A percentile compares a stretch with the other conserved stretches of the same genome.
Evolutionary conservation across 2,888 invertebrate genomes (phyloP).

Genomic region (Dendrolimus houi): DNA sequence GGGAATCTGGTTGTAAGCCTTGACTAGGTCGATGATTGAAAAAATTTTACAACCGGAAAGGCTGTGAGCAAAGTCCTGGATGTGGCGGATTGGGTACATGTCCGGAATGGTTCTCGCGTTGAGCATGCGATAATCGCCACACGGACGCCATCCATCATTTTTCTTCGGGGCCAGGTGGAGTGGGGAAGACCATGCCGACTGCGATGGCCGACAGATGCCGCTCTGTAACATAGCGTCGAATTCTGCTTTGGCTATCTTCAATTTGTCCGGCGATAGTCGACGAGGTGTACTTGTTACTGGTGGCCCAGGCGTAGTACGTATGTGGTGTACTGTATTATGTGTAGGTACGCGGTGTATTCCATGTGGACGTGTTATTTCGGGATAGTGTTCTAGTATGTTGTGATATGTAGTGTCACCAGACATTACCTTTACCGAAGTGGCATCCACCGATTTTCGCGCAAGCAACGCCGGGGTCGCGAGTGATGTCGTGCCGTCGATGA

Average conservation of each 20-base stretch:
- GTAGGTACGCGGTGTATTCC: not conserved
- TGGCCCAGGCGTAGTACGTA: constrained; percentile 3
- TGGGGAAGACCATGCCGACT: constrained; percentile 9
- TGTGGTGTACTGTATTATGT: constrained; percentile 3
- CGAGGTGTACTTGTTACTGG: constrained; percentile 2
- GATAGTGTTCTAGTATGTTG: not conserved
- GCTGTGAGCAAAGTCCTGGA: constrained; percentile 8
- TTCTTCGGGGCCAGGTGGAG: constrained; percentile 10
- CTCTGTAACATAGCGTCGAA: not conserved
- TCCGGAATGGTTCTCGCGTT: constrained; percentile 8
- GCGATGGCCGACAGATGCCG: constrained; percentile 4
- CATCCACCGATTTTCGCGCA: not conserved
- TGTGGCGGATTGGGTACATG: constrained; percentile 5
- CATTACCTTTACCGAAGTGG: constrained; percentile 3
- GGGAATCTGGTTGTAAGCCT: constrained; percentile 37
- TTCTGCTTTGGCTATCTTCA: not conserved
- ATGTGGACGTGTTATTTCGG: constrained; percentile 1
- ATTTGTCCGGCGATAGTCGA: constrained; percentile 2
- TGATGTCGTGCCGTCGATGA: constrained; percentile 4
- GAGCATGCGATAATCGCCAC: constrained; percentile 9
- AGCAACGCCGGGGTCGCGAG: constrained; percentile 1
- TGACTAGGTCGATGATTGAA: constrained; percentile 5
- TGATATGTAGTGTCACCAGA: constrained; percentile 1
- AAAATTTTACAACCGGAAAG: constrained; percentile 5
- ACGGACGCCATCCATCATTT: constrained; percentile 10